A percentile compares a stretch with the other conserved stretches of the same genome.
These are phyloP conservation scores for Mesitornis unicolor DNA, from an alignment of 2,113 vertebrate species.

Conservation along the genomic window DNA sequence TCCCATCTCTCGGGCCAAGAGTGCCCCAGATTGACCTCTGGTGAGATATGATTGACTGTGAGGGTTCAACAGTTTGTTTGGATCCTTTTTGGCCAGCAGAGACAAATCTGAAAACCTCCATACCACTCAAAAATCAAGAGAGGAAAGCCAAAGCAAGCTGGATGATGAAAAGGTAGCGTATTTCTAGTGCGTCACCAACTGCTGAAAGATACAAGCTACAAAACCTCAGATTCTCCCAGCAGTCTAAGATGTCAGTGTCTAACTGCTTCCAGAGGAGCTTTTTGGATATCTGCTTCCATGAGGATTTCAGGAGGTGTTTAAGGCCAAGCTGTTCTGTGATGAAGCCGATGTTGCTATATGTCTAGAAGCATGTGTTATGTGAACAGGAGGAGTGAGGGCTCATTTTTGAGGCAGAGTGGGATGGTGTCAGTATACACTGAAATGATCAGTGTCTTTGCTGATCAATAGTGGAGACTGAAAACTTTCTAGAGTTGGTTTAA, in stretches of 20 bases:
- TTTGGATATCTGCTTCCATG: neutral
- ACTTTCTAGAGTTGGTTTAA: neutral
- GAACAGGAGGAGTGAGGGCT: neutral
- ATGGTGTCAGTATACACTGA: neutral
- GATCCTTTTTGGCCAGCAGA: neutral
- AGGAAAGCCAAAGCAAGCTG: neutral
- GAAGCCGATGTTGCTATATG: neutral
- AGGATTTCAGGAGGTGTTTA: neutral
- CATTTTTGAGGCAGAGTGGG: neutral
- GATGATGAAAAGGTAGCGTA: fast-evolving
- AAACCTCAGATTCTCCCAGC: neutral
- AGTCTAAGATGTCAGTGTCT: neutral
- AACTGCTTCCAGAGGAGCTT: neutral
- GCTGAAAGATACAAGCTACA: neutral
- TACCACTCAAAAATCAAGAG: neutral
- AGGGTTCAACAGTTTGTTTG: neutral
- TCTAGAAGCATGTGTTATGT: neutral
- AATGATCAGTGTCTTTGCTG: neutral
- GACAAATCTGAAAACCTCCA: neutral
- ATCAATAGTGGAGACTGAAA: neutral
- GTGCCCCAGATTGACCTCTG: neutral
- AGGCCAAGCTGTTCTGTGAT: neutral
- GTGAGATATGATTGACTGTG: neutral
- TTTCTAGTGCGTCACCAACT: neutral
- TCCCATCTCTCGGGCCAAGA: neutral